phyloP scores from a whole-genome alignment of 53 echinoderm and acorn worm genomes.

The Paelopatides confundens region DNA sequence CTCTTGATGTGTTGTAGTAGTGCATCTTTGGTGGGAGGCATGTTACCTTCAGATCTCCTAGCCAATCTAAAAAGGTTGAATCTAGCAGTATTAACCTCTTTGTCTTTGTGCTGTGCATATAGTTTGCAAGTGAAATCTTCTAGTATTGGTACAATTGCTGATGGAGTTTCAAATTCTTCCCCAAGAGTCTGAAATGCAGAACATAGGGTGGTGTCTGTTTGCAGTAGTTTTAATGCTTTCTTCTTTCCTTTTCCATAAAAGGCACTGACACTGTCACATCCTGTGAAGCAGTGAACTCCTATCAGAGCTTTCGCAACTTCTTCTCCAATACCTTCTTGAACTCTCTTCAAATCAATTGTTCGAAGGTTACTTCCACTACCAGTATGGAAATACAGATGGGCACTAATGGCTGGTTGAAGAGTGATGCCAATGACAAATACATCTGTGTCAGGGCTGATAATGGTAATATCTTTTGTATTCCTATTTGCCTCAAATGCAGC shows the following conservation, averaged over 20 bases:
- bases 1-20: conserved; percentile 48
- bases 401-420: conserved; percentile 8
- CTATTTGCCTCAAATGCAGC: conserved; percentile 12
- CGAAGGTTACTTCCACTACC: conserved; percentile 56
- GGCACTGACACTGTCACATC: conserved; percentile 53
- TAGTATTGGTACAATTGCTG: neutral
- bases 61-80: conserved; percentile 43
- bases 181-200: neutral
- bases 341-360: conserved; percentile 36
- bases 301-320: conserved; percentile 22
- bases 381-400: conserved; percentile 56
- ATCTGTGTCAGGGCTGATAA: conserved; percentile 73
- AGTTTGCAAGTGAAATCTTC: conserved; percentile 47
- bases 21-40: conserved; percentile 62
- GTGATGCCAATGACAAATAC: conserved; percentile 70
- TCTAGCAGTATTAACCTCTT: conserved; percentile 33
- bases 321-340: conserved; percentile 22
- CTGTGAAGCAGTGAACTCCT: conserved; percentile 43
- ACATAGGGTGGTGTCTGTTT: neutral
- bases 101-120: conserved; percentile 14
- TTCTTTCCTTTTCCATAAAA: conserved; percentile 67
- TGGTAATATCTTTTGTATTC: neutral
- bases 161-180: neutral
- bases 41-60: conserved; percentile 34
- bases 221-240: conserved; percentile 41